Base-by-base conservation (phyloP, 2,888 invertebrate genomes). In the Eueremaeus valkanovi region DNA sequence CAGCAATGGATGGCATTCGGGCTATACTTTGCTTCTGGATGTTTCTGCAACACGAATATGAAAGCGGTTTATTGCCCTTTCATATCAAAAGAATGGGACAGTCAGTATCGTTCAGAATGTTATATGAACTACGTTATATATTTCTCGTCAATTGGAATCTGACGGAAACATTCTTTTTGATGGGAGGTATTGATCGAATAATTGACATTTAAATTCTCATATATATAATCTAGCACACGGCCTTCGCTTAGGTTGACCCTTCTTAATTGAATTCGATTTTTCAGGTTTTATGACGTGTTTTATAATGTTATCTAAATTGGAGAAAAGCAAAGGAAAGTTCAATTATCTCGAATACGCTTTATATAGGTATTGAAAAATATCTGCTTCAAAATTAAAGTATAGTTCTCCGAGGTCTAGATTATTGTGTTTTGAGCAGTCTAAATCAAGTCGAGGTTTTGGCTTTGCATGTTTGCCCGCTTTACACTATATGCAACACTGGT, bases 41-140 rank as follows among this genome's bases (percentile, higher is more conserved):
- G 16, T 58, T 58, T 29, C 13, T 58, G 16, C 58, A 58, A 58
- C 27, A 58, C 31, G 58, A 58, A 29, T 58, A 58, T 31, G 58
- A 58, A 18, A 3, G 6, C 58, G 58, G 58, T 1, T 29, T 16
- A 1, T 13, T 29, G 8, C 31, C 31, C 11, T 24, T 58, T 1
- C 13, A 27, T 18, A 58, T 29, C 2, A 27, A 16, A 27, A 58
- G 29, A 8, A 1, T 24, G 3, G 11, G 3, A 27, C 11, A 58
- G 13, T 58, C 58, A 21, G 27, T 29, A 1, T 11, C 58, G 1
- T 58, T n/a, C 11, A 27, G 21, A 13, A 11, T 29, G 6, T 13
- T 3, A 6, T 3, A 29, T 58, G n/a, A 58, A 29, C 18, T 58
- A 13, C 1, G 16, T n/a, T 58, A 29, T 16, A 58, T 58, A 58